Evolutionary conservation across 2,888 invertebrate species (phyloP).

Genomic region (Stratiomys singularior): DNA sequence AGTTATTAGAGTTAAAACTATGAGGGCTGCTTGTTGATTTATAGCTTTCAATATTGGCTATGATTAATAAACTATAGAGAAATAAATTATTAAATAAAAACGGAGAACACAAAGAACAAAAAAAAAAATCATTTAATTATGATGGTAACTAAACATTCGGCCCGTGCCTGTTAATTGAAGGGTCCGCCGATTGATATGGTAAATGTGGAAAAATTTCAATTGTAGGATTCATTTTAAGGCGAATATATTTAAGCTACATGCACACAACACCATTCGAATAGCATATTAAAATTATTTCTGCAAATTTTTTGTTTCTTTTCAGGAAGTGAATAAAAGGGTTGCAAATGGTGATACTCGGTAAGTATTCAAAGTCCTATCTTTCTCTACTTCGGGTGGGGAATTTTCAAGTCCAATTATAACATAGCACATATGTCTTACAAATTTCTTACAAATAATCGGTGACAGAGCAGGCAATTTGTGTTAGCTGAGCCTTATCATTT

Average conservation of each 20-base stretch:
- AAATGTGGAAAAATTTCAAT: too few relatives aligned
- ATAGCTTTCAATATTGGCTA: neutral
- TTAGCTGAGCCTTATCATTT: too few relatives aligned
- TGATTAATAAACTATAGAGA: neutral
- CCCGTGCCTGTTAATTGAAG: neutral
- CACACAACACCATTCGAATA: too few relatives aligned
- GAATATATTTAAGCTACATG: too few relatives aligned
- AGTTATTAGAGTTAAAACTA: slow-evolving; percentile 19
- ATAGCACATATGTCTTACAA: too few relatives aligned
- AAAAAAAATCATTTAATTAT: neutral
- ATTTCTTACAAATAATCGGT: too few relatives aligned
- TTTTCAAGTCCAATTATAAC: too few relatives aligned
- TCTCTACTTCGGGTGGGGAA: too few relatives aligned
- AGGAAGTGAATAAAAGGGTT: neutral
- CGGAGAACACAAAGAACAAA: too few relatives aligned
- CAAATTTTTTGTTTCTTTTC: neutral
- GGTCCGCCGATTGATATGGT: neutral
- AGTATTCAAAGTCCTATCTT: neutral
- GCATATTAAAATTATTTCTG: neutral
- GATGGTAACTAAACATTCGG: neutral
- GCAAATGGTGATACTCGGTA: neutral
- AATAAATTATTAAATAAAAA: neutral
- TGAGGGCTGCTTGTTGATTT: slow-evolving; percentile 21
- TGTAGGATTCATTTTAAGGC: too few relatives aligned
- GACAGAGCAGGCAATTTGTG: too few relatives aligned